These are phyloP conservation scores for Galago senegalensis DNA, from an alignment of 2,797 vertebrate species.

Conservation along the genomic window DNA sequence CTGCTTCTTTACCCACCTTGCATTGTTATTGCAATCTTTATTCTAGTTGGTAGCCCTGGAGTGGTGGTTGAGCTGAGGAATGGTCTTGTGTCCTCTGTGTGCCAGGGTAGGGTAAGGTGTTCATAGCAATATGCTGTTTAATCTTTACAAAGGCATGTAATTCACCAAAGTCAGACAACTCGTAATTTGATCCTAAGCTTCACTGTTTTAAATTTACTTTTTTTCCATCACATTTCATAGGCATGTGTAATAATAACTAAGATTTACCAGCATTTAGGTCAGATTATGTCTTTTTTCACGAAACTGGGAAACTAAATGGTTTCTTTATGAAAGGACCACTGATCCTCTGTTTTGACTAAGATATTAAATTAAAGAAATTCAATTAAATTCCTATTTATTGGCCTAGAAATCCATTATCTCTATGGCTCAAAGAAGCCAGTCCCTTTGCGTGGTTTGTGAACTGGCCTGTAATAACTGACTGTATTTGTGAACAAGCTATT, in stretches of 20 bases:
- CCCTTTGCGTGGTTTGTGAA: neutral
- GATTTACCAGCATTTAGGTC: neutral
- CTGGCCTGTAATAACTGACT: neutral
- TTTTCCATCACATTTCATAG: neutral
- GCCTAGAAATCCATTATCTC: neutral
- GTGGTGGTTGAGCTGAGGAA: neutral
- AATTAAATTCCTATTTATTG: neutral
- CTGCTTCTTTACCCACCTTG: neutral
- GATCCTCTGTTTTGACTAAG: neutral
- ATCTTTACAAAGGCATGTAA: neutral
- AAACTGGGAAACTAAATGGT: conserved; percentile 4
- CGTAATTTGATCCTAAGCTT: neutral
- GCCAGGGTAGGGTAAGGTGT: neutral
- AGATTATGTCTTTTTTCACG: neutral
- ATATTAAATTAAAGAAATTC: neutral
- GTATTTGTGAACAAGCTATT: neutral
- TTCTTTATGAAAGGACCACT: neutral
- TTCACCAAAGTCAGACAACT: neutral
- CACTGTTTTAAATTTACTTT: neutral
- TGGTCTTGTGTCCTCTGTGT: neutral
- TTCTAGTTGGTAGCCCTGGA: neutral
- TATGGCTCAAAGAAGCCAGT: neutral
- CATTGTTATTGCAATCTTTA: neutral
- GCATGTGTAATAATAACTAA: neutral
- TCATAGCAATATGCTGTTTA: neutral